These are phyloP conservation scores for Gymnopithys bicolor DNA, from an alignment of 2,797 vertebrate species.

Conservation along the genomic window DNA sequence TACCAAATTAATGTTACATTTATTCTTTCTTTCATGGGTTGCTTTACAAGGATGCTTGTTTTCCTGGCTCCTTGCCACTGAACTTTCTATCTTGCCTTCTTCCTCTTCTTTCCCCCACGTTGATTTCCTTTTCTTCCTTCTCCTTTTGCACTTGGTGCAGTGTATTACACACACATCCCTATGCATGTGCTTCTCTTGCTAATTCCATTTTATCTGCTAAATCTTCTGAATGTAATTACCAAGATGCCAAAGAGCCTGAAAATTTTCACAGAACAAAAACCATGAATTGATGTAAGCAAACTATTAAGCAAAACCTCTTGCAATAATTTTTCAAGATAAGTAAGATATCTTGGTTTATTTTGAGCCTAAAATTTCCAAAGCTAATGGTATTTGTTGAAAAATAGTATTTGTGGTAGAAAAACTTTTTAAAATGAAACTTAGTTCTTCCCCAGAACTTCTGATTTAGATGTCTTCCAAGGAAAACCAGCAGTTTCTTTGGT, in stretches of 20 bases:
- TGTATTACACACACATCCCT: fast-evolving
- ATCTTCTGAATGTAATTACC: not conserved
- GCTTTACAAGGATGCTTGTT: not conserved
- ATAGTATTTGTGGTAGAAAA: not conserved
- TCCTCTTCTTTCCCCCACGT: not conserved
- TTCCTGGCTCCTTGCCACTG: not conserved
- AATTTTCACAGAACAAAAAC: not conserved
- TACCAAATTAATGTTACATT: not conserved
- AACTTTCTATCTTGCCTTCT: not conserved
- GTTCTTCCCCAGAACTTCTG: not conserved
- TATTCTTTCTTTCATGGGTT: not conserved
- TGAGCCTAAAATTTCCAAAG: not conserved
- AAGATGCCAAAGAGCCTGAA: not conserved
- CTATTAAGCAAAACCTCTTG: not conserved
- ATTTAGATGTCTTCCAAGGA: not conserved
- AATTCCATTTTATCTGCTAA: not conserved
- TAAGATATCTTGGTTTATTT: not conserved
- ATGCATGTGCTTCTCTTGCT: not conserved
- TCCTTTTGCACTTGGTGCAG: not conserved
- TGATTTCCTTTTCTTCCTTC: not conserved
- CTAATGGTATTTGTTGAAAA: not conserved
- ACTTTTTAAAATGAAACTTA: not conserved
- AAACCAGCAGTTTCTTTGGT: not conserved
- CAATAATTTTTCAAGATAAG: not conserved
- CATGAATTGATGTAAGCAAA: not conserved